These are phyloP conservation scores for Latheticus oryzae DNA, from an alignment of 2,888 invertebrate genomes.

Conservation along the genomic window DNA sequence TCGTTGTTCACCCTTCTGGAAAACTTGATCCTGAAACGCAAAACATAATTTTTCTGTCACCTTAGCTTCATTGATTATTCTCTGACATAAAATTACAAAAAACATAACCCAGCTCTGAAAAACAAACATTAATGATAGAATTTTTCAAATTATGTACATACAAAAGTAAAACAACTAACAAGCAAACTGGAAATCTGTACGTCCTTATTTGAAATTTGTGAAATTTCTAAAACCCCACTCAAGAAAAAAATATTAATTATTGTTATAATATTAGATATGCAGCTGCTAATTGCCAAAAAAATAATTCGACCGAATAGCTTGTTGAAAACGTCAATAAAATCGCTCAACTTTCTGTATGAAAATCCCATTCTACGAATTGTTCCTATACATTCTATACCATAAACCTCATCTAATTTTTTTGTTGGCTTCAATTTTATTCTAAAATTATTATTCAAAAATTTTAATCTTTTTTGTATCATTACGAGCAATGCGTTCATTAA, in stretches of 20 bases:
- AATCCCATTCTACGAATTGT: too few relatives aligned
- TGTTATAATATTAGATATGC: background rate
- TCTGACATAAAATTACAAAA: slow-evolving; percentile 1
- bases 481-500: slow-evolving; percentile 4
- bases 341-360: background rate
- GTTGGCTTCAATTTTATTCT: background rate
- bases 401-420: too few relatives aligned
- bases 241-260: background rate
- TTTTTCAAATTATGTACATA: background rate
- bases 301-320: background rate
- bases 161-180: background rate
- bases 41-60: slow-evolving; percentile 2
- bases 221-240: background rate
- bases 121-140: background rate
- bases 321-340: background rate
- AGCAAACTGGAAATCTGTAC: background rate
- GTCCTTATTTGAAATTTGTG: background rate
- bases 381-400: too few relatives aligned
- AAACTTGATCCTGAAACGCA: background rate
- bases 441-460: slow-evolving; percentile 1
- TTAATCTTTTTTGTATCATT: background rate
- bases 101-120: background rate
- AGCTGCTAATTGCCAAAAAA: background rate
- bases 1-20: slow-evolving; percentile 11
- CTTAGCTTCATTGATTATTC: background rate